Percentiles rank a stretch among this genome's conserved stretches.
Conservation (phyloP, 2,888 invertebrate species). For the Rugalucina vietnamica region DNA sequence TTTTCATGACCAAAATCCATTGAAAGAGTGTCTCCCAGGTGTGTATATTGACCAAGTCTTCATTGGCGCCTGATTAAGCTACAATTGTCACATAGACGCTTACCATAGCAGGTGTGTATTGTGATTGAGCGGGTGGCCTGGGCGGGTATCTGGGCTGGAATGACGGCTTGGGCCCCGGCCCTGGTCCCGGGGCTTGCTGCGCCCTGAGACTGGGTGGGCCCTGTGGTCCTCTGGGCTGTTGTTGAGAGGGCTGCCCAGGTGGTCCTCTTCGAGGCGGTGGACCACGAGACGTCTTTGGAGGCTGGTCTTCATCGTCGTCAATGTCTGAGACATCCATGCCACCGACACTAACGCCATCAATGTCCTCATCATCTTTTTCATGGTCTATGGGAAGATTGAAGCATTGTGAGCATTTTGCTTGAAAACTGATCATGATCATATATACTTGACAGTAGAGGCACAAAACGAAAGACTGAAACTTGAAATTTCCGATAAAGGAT, state of each 20-base stretch:
- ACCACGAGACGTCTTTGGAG: constrained; percentile 44
- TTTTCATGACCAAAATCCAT: too few relatives aligned
- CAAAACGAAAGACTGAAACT: too few relatives aligned
- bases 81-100: too few relatives aligned
- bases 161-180: constrained; percentile 30
- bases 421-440: too few relatives aligned
- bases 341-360: constrained; percentile 81
- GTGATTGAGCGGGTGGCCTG: constrained; percentile 14
- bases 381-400: too few relatives aligned
- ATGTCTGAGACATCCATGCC: constrained; percentile 83
- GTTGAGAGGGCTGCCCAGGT: constrained; percentile 10
- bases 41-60: too few relatives aligned
- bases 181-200: constrained; percentile 48
- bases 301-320: constrained; percentile 70
- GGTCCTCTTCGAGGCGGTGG: constrained; percentile 48
- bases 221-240: constrained; percentile 53
- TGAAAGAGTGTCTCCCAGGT: too few relatives aligned
- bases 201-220: constrained; percentile 26
- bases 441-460: too few relatives aligned
- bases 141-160: constrained; percentile 33
- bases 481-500: too few relatives aligned
- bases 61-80: too few relatives aligned
- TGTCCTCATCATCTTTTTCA: constrained; percentile 65
- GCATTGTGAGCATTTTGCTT: too few relatives aligned
- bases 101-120: constrained; percentile 54